These are phyloP conservation scores for Adoxophyes honmai DNA, from an alignment of 1,140 invertebrate species.

Conservation along the genomic window DNA sequence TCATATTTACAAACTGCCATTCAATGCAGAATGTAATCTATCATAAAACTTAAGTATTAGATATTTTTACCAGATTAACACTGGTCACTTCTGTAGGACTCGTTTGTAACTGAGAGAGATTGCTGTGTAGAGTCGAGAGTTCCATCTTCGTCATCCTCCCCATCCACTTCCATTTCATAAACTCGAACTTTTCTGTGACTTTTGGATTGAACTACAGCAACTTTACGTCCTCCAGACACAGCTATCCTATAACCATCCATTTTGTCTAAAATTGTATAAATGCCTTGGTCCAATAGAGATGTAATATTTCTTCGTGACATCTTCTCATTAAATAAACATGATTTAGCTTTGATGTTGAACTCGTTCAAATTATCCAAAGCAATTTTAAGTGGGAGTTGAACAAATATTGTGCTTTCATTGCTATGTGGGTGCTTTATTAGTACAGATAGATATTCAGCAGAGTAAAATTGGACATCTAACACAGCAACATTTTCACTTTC, in stretches of 20 bases:
- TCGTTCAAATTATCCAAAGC: constrained; percentile 67
- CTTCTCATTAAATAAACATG: constrained; percentile 74
- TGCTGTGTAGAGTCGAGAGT: constrained; percentile 70
- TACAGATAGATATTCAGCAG: constrained; percentile 85
- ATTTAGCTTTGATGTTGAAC: constrained; percentile 68
- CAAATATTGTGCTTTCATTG: constrained; percentile 78
- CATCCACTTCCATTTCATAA: constrained; percentile 95
- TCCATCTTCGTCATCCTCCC: constrained; percentile 91
- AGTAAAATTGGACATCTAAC: constrained; percentile 89
- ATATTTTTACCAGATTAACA: background rate
- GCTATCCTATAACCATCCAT: constrained; percentile 85
- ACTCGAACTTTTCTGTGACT: constrained; percentile 88
- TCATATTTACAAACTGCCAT: no score
- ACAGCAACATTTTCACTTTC: constrained; percentile 66
- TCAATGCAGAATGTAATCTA: no score
- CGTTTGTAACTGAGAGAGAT: constrained; percentile 33
- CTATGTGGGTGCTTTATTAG: constrained; percentile 80
- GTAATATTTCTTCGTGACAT: constrained; percentile 71
- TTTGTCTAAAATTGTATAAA: constrained; percentile 83
- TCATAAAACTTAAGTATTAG: no score
- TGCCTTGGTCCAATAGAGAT: constrained; percentile 65
- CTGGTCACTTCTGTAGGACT: constrained; percentile 33
- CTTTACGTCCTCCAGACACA: constrained; percentile 92
- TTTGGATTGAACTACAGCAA: constrained; percentile 90
- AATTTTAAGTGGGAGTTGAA: constrained; percentile 81